Evolutionary conservation across 1,140 invertebrate species (phyloP).

Genomic region (Gryon sp.): DNA sequence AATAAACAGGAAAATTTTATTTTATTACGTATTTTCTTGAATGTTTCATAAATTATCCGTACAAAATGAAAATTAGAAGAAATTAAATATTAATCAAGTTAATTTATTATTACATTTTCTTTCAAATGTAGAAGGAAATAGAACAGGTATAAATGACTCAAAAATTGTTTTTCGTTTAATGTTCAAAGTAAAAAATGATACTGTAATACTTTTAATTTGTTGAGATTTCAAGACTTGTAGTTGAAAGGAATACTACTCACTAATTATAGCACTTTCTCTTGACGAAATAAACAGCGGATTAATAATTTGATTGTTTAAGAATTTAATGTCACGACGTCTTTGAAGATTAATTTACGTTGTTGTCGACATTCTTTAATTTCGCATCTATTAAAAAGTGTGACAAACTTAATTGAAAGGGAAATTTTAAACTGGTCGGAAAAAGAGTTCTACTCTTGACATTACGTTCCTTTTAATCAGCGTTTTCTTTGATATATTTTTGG

Average conservation of each 20-base stretch:
- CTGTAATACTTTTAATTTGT: too few relatives aligned
- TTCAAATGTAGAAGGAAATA: too few relatives aligned
- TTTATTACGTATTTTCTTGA: conserved; percentile 9
- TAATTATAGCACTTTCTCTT: not conserved
- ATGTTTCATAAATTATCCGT: not conserved
- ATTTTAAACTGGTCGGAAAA: conserved; percentile 6
- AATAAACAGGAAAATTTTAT: too few relatives aligned
- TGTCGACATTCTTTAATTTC: conserved; percentile 7
- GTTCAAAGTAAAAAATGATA: too few relatives aligned
- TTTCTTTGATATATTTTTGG: conserved; percentile 34
- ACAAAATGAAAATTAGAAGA: conserved; percentile 5
- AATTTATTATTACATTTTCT: too few relatives aligned
- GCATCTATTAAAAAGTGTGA: conserved; percentile 30
- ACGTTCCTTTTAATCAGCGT: conserved; percentile 48
- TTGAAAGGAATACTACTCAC: not conserved
- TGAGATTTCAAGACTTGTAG: too few relatives aligned
- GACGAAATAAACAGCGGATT: conserved; percentile 9
- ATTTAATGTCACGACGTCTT: not conserved
- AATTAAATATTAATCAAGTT: too few relatives aligned
- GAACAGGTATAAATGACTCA: too few relatives aligned
- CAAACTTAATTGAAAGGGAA: conserved; percentile 31
- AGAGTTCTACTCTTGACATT: conserved; percentile 28
- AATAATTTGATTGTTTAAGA: conserved; percentile 6
- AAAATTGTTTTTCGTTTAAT: too few relatives aligned
- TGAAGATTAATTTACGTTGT: conserved; percentile 23